Conservation (phyloP, 2,797 vertebrate genomes). For the Anabacerthia variegaticeps region DNA sequence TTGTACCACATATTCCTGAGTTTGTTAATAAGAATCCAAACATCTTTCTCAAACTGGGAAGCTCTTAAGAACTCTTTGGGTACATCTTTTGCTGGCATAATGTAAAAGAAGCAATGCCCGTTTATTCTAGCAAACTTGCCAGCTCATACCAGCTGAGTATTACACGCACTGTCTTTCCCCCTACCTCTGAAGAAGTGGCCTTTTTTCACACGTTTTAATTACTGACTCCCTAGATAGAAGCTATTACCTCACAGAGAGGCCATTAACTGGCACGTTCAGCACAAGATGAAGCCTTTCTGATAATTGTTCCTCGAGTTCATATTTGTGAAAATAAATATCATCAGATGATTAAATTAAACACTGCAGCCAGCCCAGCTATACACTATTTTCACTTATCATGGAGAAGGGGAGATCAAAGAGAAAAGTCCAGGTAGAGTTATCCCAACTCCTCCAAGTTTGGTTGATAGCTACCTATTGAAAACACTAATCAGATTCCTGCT, state of each 20-base stretch:
- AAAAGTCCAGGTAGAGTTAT: slow-evolving; percentile 11
- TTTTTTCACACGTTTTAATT: slow-evolving; percentile 64
- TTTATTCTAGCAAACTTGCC: neutral
- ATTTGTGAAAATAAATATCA: slow-evolving; percentile 60
- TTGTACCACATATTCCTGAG: neutral
- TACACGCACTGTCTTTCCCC: neutral
- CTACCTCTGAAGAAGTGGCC: slow-evolving; percentile 10
- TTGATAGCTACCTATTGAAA: slow-evolving; percentile 13
- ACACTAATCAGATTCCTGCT: slow-evolving; percentile 44
- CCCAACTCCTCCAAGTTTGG: slow-evolving; percentile 9
- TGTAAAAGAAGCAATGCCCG: neutral
- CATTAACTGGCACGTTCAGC: neutral
- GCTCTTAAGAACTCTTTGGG: neutral
- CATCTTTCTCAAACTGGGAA: neutral
- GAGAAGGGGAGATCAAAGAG: slow-evolving; percentile 39
- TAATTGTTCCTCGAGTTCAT: slow-evolving; percentile 46
- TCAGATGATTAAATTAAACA: slow-evolving; percentile 70
- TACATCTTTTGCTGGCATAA: neutral
- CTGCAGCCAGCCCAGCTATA: neutral
- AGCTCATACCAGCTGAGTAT: neutral
- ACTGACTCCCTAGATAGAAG: slow-evolving; percentile 37
- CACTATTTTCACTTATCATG: slow-evolving; percentile 25
- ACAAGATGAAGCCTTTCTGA: slow-evolving; percentile 31
- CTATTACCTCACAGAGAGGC: slow-evolving; percentile 31
- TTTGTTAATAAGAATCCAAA: neutral